phyloP scores from a whole-genome alignment of 2,888 invertebrate genomes.

The Caenorhabditis wallacei region DNA sequence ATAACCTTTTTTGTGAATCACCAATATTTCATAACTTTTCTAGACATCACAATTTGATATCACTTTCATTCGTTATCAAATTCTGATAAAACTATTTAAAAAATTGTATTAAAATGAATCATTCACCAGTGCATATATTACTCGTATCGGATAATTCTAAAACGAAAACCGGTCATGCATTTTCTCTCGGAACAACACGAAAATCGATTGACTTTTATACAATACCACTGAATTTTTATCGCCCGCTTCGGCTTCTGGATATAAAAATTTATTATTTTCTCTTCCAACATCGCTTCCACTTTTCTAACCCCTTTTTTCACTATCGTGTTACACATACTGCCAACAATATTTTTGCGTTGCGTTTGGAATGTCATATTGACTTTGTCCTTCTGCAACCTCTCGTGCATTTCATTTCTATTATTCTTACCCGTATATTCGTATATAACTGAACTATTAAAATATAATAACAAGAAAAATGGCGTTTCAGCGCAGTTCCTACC shows the following conservation, averaged over 20 bases:
- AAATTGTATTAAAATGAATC: no score
- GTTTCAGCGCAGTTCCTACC: conserved; percentile 61
- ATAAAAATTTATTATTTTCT: conserved; percentile 19
- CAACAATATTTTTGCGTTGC: conserved; percentile 34
- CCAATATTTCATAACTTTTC: neutral
- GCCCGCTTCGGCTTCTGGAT: neutral
- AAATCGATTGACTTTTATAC: no score
- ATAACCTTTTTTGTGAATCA: neutral
- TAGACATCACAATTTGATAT: neutral
- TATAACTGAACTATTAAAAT: neutral
- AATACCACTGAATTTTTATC: conserved; percentile 1
- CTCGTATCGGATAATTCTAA: no score
- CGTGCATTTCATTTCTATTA: conserved; percentile 22
- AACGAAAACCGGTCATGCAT: no score
- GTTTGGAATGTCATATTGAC: conserved; percentile 58
- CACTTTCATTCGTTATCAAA: no score
- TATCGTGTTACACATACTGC: conserved; percentile 53
- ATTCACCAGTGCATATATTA: no score
- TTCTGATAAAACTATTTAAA: no score
- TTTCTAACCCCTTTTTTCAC: conserved; percentile 14
- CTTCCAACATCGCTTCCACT: conserved; percentile 10
- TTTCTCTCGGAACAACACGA: no score
- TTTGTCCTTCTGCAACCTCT: conserved; percentile 42
- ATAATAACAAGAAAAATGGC: conserved; percentile 36
- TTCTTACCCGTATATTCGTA: conserved; percentile 1